These are phyloP conservation scores for Emys orbicularis DNA, from an alignment of 2,797 vertebrate genomes.

Conservation along the genomic window DNA sequence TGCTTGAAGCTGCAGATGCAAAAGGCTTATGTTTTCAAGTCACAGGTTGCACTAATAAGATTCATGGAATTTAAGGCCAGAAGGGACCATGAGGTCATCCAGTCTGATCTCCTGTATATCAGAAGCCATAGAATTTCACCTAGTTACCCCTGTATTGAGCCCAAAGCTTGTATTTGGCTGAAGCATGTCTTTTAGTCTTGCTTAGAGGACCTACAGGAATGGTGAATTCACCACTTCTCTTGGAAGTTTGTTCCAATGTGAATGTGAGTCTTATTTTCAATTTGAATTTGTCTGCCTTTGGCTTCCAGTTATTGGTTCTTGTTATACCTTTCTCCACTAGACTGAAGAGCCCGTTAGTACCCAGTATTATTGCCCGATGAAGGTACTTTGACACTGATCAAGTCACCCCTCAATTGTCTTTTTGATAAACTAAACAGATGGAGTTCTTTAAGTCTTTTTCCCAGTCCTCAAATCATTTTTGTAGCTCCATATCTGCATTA, in stretches of 20 bases:
- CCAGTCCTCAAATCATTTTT: too few relatives aligned
- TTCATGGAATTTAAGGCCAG: background rate
- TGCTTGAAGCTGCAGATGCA: background rate
- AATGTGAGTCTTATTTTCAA: background rate
- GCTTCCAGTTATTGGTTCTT: background rate
- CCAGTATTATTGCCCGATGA: background rate
- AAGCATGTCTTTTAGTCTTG: background rate
- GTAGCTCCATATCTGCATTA: too few relatives aligned
- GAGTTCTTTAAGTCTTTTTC: too few relatives aligned
- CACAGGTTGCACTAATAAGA: background rate
- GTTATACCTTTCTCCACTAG: background rate
- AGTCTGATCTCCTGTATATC: background rate
- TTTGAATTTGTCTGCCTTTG: background rate
- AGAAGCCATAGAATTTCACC: background rate
- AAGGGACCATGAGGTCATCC: background rate
- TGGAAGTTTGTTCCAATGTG: background rate
- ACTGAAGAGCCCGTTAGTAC: background rate
- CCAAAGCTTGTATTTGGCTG: background rate
- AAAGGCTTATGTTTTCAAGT: background rate
- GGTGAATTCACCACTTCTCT: background rate
- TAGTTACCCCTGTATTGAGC: background rate
- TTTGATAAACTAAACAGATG: background rate
- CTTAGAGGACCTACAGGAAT: background rate
- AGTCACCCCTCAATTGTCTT: background rate
- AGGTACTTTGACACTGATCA: background rate